Evolutionary conservation across 2,888 invertebrate genomes (phyloP), one percentile per base, ranked within the genome.

Genomic region (Cataglyphis rosenhaueri): DNA sequence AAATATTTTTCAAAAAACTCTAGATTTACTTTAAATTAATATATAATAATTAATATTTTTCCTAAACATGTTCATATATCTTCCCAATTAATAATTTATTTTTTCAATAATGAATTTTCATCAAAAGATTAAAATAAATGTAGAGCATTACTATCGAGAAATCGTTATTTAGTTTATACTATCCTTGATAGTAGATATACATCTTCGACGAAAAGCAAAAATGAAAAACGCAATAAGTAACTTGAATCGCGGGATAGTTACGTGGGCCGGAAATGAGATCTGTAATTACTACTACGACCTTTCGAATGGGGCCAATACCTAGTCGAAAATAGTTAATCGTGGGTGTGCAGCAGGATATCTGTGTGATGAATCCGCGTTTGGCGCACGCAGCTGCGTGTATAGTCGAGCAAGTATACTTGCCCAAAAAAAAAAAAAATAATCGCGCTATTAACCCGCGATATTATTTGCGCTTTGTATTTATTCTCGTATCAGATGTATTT

Each of bases 281-380:
- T 48, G 84, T 88, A 89, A 88, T 88, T 86, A 89, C 73, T 81
- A 61, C 32, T 32, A 62, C 64, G 88, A 88, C 84, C 83, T 89
- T 88, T 89, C 61, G 61, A 64, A 68, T 68, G 64, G 52, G 55
- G 62, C 83, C 64, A 75, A 84, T 59, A 64, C n/a, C 38, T 70
- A 52, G 70, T 78, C 78, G 82, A 88, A 83, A 88, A 88, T 88
- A 89, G 85, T 74, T 66, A 44, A 71, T 64, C 78, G 87, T 87
- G 83, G 89, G 88, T 76, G 89, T 84, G 59, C 29, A 12, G 57
- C 41, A 29, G 41, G 57, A 78, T 78, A 15, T 78, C 57, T 71
- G 41, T 29, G n/a, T n/a, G 76, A 55, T 76, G 76, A 76, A 66
- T 76, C 66, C 29, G 66, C 55, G 66, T 66, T 66, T 78, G 78